phyloP scores from a whole-genome alignment of 2,888 invertebrate genomes.

The Lamellibrachia satsuma region DNA sequence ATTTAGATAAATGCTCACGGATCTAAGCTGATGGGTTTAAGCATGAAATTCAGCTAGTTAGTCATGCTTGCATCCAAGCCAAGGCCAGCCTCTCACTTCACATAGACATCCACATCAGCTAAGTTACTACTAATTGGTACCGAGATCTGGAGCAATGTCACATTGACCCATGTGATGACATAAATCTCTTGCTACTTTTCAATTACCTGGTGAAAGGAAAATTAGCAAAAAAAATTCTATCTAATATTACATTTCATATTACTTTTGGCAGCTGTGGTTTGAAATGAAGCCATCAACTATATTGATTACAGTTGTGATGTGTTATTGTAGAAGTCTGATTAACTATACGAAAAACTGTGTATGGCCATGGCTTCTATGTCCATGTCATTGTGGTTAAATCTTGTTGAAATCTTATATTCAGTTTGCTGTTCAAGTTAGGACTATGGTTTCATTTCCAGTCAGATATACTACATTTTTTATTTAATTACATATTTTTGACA shows the following conservation, averaged over 20 bases:
- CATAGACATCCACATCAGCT: neutral
- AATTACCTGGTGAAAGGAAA: neutral
- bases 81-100: neutral
- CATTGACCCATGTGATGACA: neutral
- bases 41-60: neutral
- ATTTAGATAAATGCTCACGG: neutral
- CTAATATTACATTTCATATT: conserved; percentile 7
- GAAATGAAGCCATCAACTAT: neutral
- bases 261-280: neutral
- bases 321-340: conserved; percentile 5
- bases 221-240: neutral
- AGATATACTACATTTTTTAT: too few relatives aligned
- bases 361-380: neutral
- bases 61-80: neutral
- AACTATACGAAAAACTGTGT: neutral
- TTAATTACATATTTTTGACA: too few relatives aligned
- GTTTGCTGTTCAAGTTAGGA: too few relatives aligned
- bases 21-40: neutral
- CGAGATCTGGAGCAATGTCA: neutral
- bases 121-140: neutral
- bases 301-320: neutral
- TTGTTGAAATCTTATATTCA: too few relatives aligned
- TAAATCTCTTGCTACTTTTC: neutral
- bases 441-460: too few relatives aligned
- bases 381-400: too few relatives aligned